Evolutionary conservation across 2,888 invertebrate species (phyloP), one percentile per base, ranked within the genome.

Genomic region (Andrena bucephala): DNA sequence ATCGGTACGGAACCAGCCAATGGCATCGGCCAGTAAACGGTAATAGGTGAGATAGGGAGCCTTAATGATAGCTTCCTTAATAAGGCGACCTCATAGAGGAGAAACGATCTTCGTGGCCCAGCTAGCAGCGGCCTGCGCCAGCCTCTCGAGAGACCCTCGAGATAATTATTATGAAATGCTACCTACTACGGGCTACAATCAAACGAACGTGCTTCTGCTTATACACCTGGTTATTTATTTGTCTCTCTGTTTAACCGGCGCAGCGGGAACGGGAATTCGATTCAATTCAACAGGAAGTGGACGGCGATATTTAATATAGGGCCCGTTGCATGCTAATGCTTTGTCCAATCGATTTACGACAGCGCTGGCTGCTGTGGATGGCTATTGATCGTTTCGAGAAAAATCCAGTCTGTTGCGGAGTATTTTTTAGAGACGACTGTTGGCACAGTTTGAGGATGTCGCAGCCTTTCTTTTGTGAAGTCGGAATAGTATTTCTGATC

Each of bases 21-120:
- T 90, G 87, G 87, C 84, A 89, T 82, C 83, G 83, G 68, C 78
- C 77, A 79, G 86, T 84, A 84, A 81, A 84, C 88, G 87, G 90
- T 91, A 92, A 91, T 91, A 90, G 91, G 88, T 89, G 90, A 91
- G 90, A 91, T 92, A 91, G 91, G 89, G 85, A 87, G 88, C 83
- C 89, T 89, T 92, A 92, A 92, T 92, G 92, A 93, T 92, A 92
- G 91, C 89, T 89, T 88, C 88, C 90, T 92, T 91, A 91, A 93
- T 92, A 92, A 93, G 91, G 90, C 87, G 91, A 87, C 90, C 89
- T 90, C 89, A 89, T 86, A 87, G 77, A 85, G 84, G 76, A 77
- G 82, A 85, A 89, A 85, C 87, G 87, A 89, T 87, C 85, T 85
- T 83, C 84, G 80, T 83, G 83, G 83, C 82, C 81, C 78, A 20